Percentiles rank a stretch among this genome's conserved stretches.
Evolutionary conservation across 2,797 vertebrate genomes (phyloP).

Genomic region (Sitta carolinensis): DNA sequence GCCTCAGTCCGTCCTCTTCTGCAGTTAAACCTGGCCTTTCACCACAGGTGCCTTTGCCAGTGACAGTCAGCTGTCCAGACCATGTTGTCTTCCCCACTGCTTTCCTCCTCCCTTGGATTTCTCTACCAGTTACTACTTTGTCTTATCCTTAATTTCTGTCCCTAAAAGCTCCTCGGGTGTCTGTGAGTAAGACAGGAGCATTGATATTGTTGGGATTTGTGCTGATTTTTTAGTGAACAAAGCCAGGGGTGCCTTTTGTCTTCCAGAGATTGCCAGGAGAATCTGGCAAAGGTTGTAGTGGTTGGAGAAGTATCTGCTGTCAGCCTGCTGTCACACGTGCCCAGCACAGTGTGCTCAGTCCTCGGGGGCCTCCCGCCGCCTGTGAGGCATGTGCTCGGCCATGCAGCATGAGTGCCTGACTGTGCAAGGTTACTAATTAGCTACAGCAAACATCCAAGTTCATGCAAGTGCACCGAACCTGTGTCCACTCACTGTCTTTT

Average conservation of each 20-base stretch:
- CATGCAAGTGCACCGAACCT: background rate
- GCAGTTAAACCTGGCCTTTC: background rate
- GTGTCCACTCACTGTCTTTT: background rate
- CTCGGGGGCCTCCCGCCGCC: rapidly evolving
- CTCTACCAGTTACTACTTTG: background rate
- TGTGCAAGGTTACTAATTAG: background rate
- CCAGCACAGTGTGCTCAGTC: rapidly evolving
- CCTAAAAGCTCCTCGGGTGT: background rate
- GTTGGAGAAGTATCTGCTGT: background rate
- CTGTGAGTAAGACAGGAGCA: background rate
- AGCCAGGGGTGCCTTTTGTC: background rate
- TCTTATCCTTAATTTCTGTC: background rate
- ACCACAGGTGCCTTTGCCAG: background rate
- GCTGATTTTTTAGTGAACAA: background rate
- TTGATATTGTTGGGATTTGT: background rate
- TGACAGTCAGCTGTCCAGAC: background rate
- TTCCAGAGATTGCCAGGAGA: background rate
- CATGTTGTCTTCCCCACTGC: background rate
- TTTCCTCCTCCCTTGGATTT: background rate
- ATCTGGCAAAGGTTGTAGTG: background rate
- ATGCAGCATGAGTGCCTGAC: rapidly evolving
- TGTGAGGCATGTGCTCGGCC: rapidly evolving
- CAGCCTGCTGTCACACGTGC: background rate
- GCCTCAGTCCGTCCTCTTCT: background rate
- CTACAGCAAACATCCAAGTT: background rate